phyloP scores from a whole-genome alignment of 2,113 vertebrate species.

The Pelecanoides urinatrix region DNA sequence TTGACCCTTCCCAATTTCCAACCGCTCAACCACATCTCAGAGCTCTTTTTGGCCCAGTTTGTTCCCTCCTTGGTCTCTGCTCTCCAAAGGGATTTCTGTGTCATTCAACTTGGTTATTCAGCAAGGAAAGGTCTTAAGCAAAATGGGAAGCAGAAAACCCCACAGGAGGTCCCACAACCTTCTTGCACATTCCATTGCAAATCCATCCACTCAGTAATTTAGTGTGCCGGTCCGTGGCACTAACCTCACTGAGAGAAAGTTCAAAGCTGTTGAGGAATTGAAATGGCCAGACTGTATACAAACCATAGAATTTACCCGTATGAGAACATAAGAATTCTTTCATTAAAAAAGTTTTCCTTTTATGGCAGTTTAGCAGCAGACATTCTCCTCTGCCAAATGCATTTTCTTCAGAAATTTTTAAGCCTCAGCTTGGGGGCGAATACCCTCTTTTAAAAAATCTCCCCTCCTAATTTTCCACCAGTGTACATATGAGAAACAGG shows the following conservation, averaged over 20 bases:
- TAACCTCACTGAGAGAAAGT: not conserved
- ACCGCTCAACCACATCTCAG: not conserved
- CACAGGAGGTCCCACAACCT: not conserved
- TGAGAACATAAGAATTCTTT: not conserved
- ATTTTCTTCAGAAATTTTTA: not conserved
- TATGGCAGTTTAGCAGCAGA: constrained; percentile 3
- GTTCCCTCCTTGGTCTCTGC: not conserved
- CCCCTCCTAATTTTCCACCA: not conserved
- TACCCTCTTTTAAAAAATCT: not conserved
- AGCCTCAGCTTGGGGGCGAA: not conserved
- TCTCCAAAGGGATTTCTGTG: not conserved
- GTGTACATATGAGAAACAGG: not conserved
- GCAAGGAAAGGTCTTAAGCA: not conserved
- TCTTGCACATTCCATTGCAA: not conserved
- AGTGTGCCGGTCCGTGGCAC: not conserved
- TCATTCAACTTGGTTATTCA: not conserved
- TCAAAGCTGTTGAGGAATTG: not conserved
- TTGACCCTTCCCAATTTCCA: not conserved
- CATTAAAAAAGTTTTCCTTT: not conserved
- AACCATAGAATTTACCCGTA: not conserved
- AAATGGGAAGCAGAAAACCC: not conserved
- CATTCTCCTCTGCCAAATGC: not conserved
- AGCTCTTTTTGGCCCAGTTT: not conserved
- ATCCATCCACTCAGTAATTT: not conserved
- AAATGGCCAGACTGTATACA: not conserved